These are phyloP conservation scores for Sycobia sp. DNA, from an alignment of 1,140 invertebrate genomes.

Conservation along the genomic window DNA sequence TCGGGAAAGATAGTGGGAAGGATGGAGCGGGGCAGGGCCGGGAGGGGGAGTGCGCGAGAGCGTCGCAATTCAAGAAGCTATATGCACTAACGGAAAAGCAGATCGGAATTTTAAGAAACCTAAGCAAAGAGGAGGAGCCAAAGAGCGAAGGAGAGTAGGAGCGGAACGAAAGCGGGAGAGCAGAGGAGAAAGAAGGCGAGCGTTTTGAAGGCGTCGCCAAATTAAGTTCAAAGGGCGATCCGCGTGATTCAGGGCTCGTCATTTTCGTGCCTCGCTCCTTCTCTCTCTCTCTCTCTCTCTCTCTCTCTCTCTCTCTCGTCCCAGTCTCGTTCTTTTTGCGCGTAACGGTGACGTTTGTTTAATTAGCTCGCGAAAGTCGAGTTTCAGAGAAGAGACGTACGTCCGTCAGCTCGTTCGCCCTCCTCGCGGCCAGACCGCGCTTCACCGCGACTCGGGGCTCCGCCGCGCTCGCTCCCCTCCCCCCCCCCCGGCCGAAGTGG, in stretches of 20 bases:
- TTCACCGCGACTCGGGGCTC: constrained; percentile 40
- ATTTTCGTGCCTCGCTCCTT: not conserved
- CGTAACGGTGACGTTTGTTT: constrained; percentile 53
- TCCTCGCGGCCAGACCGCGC: constrained; percentile 20
- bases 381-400: constrained; percentile 39
- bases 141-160: not conserved
- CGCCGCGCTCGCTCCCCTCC: too few relatives aligned
- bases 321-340: too few relatives aligned
- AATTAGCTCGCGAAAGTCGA: constrained; percentile 53
- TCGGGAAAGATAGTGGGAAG: too few relatives aligned
- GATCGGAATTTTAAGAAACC: not conserved
- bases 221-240: constrained; percentile 51
- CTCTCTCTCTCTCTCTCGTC: constrained; percentile 14
- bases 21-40: too few relatives aligned
- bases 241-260: constrained; percentile 39
- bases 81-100: not conserved
- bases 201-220: constrained; percentile 42
- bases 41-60: not conserved
- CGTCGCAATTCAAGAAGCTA: not conserved
- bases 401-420: constrained; percentile 40
- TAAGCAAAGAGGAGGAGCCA: not conserved
- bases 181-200: constrained; percentile 27
- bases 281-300: not conserved
- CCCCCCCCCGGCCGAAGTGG: too few relatives aligned
- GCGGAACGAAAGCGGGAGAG: constrained; percentile 27